These are phyloP conservation scores for Julus scandinavius DNA, from an alignment of 2,888 invertebrate species.

Conservation along the genomic window DNA sequence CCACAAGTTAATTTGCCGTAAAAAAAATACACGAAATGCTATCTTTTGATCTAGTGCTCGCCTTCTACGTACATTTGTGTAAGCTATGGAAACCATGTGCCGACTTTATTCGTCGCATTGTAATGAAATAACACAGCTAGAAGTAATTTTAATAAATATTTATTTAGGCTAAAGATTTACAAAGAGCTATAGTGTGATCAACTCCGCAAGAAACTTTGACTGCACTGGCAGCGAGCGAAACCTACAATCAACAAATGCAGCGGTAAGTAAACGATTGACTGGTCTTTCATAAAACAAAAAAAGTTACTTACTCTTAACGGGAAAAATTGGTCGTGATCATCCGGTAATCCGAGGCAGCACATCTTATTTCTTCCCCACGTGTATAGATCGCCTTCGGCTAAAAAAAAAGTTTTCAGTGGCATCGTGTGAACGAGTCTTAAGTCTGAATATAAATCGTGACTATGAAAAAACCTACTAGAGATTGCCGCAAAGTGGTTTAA, in stretches of 20 bases:
- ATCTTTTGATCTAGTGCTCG: too few relatives aligned
- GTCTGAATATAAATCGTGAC: not conserved
- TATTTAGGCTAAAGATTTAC: conserved; percentile 71
- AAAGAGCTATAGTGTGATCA: conserved; percentile 71
- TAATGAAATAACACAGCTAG: too few relatives aligned
- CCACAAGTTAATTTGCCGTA: too few relatives aligned
- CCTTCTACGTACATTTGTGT: too few relatives aligned
- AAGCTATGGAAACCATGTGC: too few relatives aligned
- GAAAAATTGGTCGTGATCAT: conserved; percentile 83
- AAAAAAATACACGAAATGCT: too few relatives aligned
- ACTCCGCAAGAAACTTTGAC: conserved; percentile 55
- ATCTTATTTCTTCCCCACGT: conserved; percentile 91
- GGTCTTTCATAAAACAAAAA: not conserved
- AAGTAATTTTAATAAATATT: not conserved
- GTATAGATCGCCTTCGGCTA: conserved; percentile 80
- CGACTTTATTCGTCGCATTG: too few relatives aligned
- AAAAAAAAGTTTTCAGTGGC: conserved; percentile 56
- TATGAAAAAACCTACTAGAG: conserved; percentile 69
- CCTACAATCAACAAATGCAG: conserved; percentile 44
- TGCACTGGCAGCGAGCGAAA: conserved; percentile 54
- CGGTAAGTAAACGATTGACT: not conserved
- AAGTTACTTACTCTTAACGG: conserved; percentile 76
- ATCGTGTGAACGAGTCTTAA: too few relatives aligned
- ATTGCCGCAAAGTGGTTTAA: conserved; percentile 83
- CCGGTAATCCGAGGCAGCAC: conserved; percentile 85